Base-by-base conservation (phyloP, 1,140 invertebrate genomes). In the Leucophenga varia region DNA sequence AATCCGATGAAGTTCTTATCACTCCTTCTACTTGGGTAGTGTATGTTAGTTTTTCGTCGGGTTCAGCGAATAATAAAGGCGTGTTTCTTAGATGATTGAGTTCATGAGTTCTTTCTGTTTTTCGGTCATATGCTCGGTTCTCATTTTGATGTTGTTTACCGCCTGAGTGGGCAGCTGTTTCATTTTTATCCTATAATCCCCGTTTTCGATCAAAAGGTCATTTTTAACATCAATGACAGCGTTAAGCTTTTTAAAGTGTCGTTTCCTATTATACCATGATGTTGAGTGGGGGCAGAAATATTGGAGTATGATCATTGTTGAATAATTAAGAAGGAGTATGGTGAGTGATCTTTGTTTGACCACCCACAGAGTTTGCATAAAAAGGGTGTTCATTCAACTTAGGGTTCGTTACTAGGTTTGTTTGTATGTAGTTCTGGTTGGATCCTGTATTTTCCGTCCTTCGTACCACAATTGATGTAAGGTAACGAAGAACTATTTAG, bases 401-500 rank as follows among this genome's bases (percentile, higher is more conserved):
- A n/a, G n/a, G n/a, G n/a, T n/a, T n/a, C n/a, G n/a, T n/a, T n/a
- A n/a, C n/a, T n/a, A n/a, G n/a, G n/a, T n/a, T n/a, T n/a, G n/a
- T n/a, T n/a, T n/a, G n/a, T n/a, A n/a, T n/a, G n/a, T n/a, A n/a
- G n/a, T n/a, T n/a, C n/a, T n/a, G n/a, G n/a, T n/a, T n/a, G n/a
- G n/a, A n/a, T n/a, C n/a, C n/a, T n/a, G n/a, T n/a, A n/a, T 2
- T 25, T 28, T 10, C 43, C 43, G 21, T 45, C 14, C 34, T 10
- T 31, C 36, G 36, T 28, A 14, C 3, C n/a, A 10, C 36, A 47
- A 19, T 20, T n/a, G 9, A 39, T 28, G 14, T 46, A 38, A 2
- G 44, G 36, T 14, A 38, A 21, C 22, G 36, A 47, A 14, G 44
- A 47, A 38, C 36, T n/a, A n/a, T n/a, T n/a, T n/a, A n/a, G n/a